Conservation (phyloP, 2,797 vertebrate genomes). For the Typhlichthys subterraneus region DNA sequence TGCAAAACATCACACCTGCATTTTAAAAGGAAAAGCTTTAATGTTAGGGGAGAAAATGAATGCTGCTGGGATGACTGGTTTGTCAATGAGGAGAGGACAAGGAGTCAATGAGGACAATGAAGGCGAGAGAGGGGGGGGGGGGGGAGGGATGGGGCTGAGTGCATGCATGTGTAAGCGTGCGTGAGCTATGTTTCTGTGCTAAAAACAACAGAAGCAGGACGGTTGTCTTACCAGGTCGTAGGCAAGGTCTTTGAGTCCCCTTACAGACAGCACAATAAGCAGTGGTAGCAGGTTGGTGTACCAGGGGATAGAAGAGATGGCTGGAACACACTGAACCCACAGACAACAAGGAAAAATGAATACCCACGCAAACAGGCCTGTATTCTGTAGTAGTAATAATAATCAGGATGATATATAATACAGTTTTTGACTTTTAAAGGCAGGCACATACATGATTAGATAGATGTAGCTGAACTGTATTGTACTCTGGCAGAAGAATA, state of each 20-base stretch:
- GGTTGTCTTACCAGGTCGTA: conserved; percentile 85
- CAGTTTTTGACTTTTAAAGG: too few relatives aligned
- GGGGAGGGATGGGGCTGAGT: background rate
- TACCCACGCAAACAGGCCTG: background rate
- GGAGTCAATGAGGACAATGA: conserved; percentile 73
- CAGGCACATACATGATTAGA: too few relatives aligned
- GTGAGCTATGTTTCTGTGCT: conserved; percentile 27
- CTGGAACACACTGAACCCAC: conserved; percentile 76
- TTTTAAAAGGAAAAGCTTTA: conserved; percentile 73
- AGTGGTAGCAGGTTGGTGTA: conserved; percentile 85
- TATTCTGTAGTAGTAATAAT: too few relatives aligned
- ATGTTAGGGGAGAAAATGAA: conserved; percentile 72
- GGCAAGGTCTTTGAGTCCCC: conserved; percentile 83
- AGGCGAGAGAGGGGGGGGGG: conserved; percentile 43
- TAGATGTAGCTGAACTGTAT: too few relatives aligned
- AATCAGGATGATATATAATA: too few relatives aligned
- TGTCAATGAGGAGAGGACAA: conserved; percentile 72
- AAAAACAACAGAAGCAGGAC: background rate
- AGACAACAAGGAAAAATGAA: conserved; percentile 8
- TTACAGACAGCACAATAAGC: conserved; percentile 78
- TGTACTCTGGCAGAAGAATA: too few relatives aligned
- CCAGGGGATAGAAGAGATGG: conserved; percentile 90
- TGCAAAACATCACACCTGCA: conserved; percentile 73
- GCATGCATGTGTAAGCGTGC: conserved; percentile 13
- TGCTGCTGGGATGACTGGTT: conserved; percentile 72